Evolutionary conservation across 2,113 vertebrate species (phyloP).

Genomic region (Lagenorhynchus albirostris): DNA sequence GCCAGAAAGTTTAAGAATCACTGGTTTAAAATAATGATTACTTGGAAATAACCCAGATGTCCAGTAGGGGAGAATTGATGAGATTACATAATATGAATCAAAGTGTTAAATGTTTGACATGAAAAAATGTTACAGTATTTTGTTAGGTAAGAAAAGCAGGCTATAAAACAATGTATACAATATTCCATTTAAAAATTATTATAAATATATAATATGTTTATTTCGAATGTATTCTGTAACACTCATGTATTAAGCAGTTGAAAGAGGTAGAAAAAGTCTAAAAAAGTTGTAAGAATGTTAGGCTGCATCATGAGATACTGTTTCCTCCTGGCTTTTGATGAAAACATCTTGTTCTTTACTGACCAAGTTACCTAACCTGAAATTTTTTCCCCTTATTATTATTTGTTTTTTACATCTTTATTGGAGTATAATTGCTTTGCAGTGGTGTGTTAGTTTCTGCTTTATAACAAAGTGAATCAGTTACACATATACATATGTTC

Average conservation of each 20-base stretch:
- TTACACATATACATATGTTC: too few relatives aligned
- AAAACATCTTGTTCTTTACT: background rate
- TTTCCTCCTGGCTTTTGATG: background rate
- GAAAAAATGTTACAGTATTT: slow-evolving; percentile 32
- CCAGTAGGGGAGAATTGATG: too few relatives aligned
- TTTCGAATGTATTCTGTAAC: background rate
- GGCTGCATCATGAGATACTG: background rate
- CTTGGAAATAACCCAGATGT: too few relatives aligned
- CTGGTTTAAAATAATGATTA: too few relatives aligned
- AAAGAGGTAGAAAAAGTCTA: background rate
- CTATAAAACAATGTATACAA: background rate
- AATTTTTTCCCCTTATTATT: background rate
- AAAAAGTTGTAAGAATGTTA: background rate
- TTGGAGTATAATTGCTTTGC: too few relatives aligned
- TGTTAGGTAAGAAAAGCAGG: slow-evolving; percentile 2
- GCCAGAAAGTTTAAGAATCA: too few relatives aligned
- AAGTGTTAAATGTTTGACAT: background rate
- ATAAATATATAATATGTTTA: background rate
- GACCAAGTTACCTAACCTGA: background rate
- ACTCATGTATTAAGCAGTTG: background rate
- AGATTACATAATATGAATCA: too few relatives aligned
- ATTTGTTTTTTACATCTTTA: too few relatives aligned
- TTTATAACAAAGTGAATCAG: too few relatives aligned
- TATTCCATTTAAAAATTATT: background rate
- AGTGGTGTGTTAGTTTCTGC: too few relatives aligned